phyloP scores from a whole-genome alignment of 2,888 invertebrate species.

The Dicycla oo region DNA sequence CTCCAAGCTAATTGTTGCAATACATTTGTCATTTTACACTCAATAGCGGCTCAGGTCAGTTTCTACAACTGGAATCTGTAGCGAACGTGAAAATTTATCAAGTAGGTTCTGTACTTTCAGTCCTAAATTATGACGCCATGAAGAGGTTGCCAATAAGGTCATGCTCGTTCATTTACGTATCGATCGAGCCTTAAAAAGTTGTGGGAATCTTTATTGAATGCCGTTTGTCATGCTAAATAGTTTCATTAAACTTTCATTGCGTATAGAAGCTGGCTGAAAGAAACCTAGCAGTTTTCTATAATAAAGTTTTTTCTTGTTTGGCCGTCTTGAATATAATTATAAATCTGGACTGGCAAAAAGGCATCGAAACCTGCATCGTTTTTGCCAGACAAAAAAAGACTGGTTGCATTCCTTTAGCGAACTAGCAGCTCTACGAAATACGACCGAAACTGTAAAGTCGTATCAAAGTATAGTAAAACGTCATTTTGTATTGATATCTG shows the following conservation, averaged over 20 bases:
- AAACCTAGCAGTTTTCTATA: constrained; percentile 42
- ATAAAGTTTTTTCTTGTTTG: constrained; percentile 34
- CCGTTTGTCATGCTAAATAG: constrained; percentile 35
- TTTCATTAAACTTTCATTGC: constrained; percentile 41
- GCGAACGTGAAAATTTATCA: constrained; percentile 17
- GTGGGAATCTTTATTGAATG: constrained; percentile 43
- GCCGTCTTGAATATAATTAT: constrained; percentile 42
- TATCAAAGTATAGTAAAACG: constrained; percentile 36
- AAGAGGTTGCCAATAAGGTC: constrained; percentile 60
- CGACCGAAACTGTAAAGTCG: constrained; percentile 27
- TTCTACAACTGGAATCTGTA: constrained; percentile 26
- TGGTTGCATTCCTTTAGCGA: constrained; percentile 46
- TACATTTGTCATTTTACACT: constrained; percentile 47
- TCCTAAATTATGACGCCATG: constrained; percentile 45
- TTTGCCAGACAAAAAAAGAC: constrained; percentile 26
- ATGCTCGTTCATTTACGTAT: constrained; percentile 53
- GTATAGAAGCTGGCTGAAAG: constrained; percentile 20
- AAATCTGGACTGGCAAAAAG: constrained; percentile 48
- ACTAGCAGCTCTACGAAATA: constrained; percentile 29
- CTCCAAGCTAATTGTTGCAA: constrained; percentile 50
- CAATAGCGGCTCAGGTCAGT: no score
- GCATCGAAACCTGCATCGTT: constrained; percentile 30
- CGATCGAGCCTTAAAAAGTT: constrained; percentile 39
- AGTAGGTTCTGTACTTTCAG: constrained; percentile 28
- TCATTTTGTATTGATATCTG: constrained; percentile 56